Percentiles rank a stretch among this genome's conserved stretches.
Evolutionary conservation across 2,888 invertebrate species (phyloP).

Genomic region (Sialis lutaria): DNA sequence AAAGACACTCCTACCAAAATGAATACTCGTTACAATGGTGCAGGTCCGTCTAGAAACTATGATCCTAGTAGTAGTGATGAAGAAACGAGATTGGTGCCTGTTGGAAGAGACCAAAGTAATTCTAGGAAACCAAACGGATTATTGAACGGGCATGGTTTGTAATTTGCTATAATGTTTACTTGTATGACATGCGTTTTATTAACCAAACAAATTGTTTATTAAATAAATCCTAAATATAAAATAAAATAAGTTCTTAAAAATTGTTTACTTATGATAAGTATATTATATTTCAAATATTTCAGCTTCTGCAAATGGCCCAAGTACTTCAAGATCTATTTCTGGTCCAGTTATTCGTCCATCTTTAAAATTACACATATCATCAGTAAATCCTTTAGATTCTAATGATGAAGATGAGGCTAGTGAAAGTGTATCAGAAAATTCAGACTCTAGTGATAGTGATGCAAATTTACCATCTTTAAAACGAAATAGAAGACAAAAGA

Average conservation of each 20-base stretch:
- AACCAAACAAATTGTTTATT: no score
- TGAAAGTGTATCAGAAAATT: neutral
- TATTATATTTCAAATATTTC: no score
- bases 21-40: conserved; percentile 4
- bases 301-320: neutral
- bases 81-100: neutral
- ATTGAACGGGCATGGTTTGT: no score
- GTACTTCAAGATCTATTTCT: neutral
- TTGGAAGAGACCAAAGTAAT: conserved; percentile 4
- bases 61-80: conserved; percentile 8
- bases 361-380: neutral
- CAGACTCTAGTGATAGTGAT: conserved; percentile 8
- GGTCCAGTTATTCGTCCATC: neutral
- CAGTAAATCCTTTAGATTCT: neutral
- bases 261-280: no score
- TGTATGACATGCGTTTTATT: no score
- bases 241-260: no score
- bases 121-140: conserved; percentile 2
- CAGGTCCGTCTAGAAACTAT: conserved; percentile 7
- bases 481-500: conserved; percentile 6
- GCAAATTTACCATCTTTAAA: conserved; percentile 8
- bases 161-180: no score
- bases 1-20: conserved; percentile 4
- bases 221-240: no score
- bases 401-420: conserved; percentile 4